Conservation (phyloP, 2,797 vertebrate genomes). For the Coccyzus lansbergi region DNA sequence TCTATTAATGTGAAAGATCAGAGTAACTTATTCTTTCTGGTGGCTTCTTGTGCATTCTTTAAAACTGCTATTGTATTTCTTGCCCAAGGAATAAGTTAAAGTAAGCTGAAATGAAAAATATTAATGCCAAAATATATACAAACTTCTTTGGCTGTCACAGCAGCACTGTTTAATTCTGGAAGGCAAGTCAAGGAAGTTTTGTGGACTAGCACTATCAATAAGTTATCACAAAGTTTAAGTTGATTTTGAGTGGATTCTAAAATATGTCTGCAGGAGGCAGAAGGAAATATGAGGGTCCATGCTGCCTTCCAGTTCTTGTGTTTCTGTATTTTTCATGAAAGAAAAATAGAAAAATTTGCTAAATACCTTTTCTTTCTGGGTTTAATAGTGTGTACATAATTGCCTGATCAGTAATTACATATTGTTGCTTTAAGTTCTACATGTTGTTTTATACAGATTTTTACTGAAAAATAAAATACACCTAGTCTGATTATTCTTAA, state of each 20-base stretch:
- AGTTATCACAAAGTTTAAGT: not conserved
- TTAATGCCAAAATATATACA: not conserved
- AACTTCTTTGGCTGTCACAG: not conserved
- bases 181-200: not conserved
- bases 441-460: not conserved
- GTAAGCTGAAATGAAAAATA: not conserved
- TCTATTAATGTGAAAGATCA: not conserved
- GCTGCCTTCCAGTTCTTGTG: not conserved
- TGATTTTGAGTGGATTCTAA: not conserved
- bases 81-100: not conserved
- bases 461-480: constrained; percentile 9
- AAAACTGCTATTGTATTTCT: not conserved
- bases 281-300: not conserved
- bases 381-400: not conserved
- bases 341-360: not conserved
- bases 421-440: constrained; percentile 7
- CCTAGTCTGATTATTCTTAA: not conserved
- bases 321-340: not conserved
- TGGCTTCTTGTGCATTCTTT: not conserved
- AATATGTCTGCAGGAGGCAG: not conserved
- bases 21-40: not conserved
- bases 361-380: not conserved
- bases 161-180: not conserved
- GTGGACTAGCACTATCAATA: not conserved
- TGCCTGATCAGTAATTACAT: not conserved